phyloP scores from a whole-genome alignment of 2,888 invertebrate species.

The Myathropa florea region DNA sequence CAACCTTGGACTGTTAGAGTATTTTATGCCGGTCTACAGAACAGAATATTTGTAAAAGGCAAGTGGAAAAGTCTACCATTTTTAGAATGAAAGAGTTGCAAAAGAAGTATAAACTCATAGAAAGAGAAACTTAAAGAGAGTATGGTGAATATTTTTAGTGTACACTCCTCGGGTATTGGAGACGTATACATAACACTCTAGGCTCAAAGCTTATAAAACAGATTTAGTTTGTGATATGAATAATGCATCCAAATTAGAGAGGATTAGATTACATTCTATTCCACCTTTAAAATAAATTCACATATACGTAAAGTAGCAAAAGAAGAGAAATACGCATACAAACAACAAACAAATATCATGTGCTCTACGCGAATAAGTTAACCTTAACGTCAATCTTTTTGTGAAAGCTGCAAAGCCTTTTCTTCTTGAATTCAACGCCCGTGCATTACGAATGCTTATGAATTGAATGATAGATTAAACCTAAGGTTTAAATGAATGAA shows the following conservation, averaged over 20 bases:
- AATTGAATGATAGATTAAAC: no score
- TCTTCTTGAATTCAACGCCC: no score
- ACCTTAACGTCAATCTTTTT: no score
- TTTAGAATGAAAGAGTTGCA: conserved; percentile 33
- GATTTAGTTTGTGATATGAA: conserved; percentile 44
- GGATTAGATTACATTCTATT: not conserved
- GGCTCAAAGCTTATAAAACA: not conserved
- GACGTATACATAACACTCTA: conserved; percentile 45
- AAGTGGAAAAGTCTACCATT: conserved; percentile 39
- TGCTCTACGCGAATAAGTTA: no score
- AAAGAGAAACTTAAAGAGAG: conserved; percentile 33
- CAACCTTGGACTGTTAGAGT: conserved; percentile 62
- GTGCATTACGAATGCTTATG: no score
- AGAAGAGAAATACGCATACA: no score
- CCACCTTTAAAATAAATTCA: no score
- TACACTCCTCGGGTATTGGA: conserved; percentile 19
- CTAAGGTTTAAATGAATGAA: no score
- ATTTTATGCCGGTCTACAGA: conserved; percentile 60
- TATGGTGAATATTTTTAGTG: conserved; percentile 41
- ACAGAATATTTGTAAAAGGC: conserved; percentile 31
- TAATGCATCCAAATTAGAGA: conserved; percentile 21
- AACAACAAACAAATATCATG: no score
- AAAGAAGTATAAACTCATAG: conserved; percentile 1
- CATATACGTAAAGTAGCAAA: not conserved
- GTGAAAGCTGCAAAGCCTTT: no score